phyloP scores from a whole-genome alignment of 1,140 invertebrate species.

The Metopolophium dirhodum region DNA sequence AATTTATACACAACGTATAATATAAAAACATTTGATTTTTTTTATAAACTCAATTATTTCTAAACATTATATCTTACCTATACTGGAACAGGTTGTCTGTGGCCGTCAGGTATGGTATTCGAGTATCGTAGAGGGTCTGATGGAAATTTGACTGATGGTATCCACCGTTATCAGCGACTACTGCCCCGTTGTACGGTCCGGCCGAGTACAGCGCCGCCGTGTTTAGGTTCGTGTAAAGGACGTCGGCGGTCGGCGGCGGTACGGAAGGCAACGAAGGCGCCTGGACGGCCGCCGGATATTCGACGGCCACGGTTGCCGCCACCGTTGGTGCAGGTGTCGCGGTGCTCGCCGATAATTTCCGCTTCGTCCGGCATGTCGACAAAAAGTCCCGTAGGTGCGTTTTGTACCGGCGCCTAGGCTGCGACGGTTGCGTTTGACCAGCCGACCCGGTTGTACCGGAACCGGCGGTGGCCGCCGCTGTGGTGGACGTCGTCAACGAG shows the following conservation, averaged over 20 bases:
- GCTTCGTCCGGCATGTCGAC: conserved; percentile 88
- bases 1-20: no score
- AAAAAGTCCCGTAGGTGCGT: conserved; percentile 91
- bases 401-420: conserved; percentile 82
- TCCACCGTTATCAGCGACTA: conserved; percentile 72
- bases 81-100: conserved; percentile 88
- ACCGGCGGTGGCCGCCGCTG: conserved; percentile 57
- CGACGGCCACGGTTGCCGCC: conserved; percentile 67
- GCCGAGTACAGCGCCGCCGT: conserved; percentile 26
- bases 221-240: conserved; percentile 44
- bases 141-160: conserved; percentile 46
- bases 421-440: conserved; percentile 67
- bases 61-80: conserved; percentile 66
- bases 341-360: conserved; percentile 73
- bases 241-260: conserved; percentile 66
- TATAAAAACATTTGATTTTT: no score
- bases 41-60: not conserved
- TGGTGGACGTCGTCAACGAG: conserved; percentile 64
- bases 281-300: conserved; percentile 86
- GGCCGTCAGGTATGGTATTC: conserved; percentile 70
- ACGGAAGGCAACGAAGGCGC: conserved; percentile 70
- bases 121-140: conserved; percentile 77
- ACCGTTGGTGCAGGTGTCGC: conserved; percentile 69
- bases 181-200: conserved; percentile 58
- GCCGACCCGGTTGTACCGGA: conserved; percentile 29